Conservation (phyloP, 2,888 invertebrate species). For the Thera obeliscata region DNA sequence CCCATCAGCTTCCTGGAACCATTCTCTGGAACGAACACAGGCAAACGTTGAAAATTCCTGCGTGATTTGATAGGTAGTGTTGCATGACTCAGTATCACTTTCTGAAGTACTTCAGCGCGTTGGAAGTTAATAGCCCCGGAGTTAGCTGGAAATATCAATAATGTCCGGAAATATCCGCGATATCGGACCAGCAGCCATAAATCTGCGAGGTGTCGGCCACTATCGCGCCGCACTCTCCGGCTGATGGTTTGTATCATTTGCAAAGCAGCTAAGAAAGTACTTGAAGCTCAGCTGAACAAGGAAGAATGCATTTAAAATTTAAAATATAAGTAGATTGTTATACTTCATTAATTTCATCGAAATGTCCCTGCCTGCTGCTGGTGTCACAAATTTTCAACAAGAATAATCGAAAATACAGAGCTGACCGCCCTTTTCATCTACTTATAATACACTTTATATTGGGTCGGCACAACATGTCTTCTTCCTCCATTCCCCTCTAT, state of each 20-base stretch:
- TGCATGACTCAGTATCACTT: slow-evolving; percentile 64
- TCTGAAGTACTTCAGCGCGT: slow-evolving; percentile 72
- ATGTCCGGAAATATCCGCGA: slow-evolving; percentile 72
- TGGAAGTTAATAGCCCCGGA: slow-evolving; percentile 72
- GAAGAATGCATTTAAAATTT: slow-evolving; percentile 13
- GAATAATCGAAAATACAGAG: no score
- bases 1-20: slow-evolving; percentile 39
- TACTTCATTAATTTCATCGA: no score
- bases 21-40: slow-evolving; percentile 27
- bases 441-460: no score
- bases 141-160: slow-evolving; percentile 76
- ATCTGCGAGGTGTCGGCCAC: slow-evolving; percentile 78
- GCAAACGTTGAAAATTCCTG: slow-evolving; percentile 29
- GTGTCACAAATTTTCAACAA: no score
- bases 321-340: slow-evolving; percentile 9
- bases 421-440: background rate
- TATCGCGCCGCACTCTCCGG: slow-evolving; percentile 76
- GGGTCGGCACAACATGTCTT: no score
- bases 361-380: no score
- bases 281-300: slow-evolving; percentile 40
- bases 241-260: slow-evolving; percentile 82
- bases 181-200: slow-evolving; percentile 71
- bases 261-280: slow-evolving; percentile 78
- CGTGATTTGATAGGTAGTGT: slow-evolving; percentile 32
- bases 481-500: no score